Conservation (phyloP, 2,888 invertebrate species). For the Drosophila trichaetosa region DNA sequence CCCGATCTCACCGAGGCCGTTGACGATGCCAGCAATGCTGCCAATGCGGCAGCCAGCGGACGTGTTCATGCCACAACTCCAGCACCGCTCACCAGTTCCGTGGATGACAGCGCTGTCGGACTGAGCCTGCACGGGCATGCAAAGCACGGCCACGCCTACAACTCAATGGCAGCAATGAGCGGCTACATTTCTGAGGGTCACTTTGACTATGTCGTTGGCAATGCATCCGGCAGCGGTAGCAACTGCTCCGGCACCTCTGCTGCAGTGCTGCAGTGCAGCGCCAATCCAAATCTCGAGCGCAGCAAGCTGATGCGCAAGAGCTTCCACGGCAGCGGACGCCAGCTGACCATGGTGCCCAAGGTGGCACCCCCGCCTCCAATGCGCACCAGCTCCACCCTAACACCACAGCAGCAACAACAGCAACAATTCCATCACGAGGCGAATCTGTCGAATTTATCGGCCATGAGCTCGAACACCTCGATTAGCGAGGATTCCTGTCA, state of each 20-base stretch:
- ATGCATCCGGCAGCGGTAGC: background rate
- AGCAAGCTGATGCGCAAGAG: constrained; percentile 95
- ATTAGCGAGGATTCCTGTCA: constrained; percentile 86
- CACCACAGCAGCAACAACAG: constrained; percentile 85
- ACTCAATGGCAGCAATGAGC: constrained; percentile 86
- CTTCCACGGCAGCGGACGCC: constrained; percentile 94
- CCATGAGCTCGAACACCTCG: constrained; percentile 85
- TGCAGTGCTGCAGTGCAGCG: constrained; percentile 61
- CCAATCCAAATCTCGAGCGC: constrained; percentile 93
- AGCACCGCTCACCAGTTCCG: constrained; percentile 86
- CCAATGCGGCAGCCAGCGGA: constrained; percentile 51
- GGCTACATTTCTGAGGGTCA: constrained; percentile 95
- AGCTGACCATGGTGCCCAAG: constrained; percentile 92
- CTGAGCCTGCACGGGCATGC: constrained; percentile 85
- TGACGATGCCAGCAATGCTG: constrained; percentile 69
- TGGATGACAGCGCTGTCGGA: constrained; percentile 92
- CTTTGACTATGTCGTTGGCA: constrained; percentile 87
- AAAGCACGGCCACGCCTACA: constrained; percentile 58
- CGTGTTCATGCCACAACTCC: constrained; percentile 61
- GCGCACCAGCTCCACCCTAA: constrained; percentile 93
- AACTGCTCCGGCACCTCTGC: constrained; percentile 1
- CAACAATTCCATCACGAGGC: constrained; percentile 84
- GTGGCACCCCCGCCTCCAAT: constrained; percentile 94
- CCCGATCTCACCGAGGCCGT: constrained; percentile 95
- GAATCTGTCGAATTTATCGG: constrained; percentile 84